phyloP scores from a whole-genome alignment of 2,888 invertebrate species.

The Coremacera marginata region DNA sequence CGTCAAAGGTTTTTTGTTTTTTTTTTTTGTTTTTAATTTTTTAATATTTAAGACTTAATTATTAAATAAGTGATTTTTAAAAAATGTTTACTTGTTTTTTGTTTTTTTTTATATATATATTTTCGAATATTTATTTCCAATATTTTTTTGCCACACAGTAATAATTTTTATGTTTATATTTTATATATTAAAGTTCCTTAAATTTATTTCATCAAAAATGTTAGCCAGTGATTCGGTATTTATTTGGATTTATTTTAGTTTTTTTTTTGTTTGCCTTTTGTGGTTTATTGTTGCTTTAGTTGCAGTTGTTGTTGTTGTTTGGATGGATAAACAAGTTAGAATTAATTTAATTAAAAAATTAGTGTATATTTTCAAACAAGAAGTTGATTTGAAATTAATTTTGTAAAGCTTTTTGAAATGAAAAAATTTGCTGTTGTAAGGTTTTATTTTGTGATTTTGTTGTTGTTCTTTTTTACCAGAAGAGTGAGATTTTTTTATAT shows the following conservation, averaged over 20 bases:
- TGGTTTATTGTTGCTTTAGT: conserved; percentile 47
- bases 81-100: conserved; percentile 38
- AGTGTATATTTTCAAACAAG: neutral
- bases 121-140: conserved; percentile 12
- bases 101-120: conserved; percentile 12
- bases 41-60: conserved; percentile 10
- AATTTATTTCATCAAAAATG: conserved; percentile 38
- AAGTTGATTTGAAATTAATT: no score
- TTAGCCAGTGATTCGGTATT: neutral
- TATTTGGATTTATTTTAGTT: neutral
- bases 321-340: neutral
- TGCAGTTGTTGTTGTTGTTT: conserved; percentile 38
- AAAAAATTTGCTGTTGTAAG: conserved; percentile 6
- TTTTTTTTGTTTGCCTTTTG: conserved; percentile 42
- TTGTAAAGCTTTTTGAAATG: conserved; percentile 41
- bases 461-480: conserved; percentile 49
- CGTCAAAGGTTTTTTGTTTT: conserved; percentile 25
- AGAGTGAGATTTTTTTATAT: conserved; percentile 50
- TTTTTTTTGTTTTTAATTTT: conserved; percentile 8
- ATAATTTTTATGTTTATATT: conserved; percentile 41
- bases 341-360: neutral
- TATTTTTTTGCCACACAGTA: conserved; percentile 52
- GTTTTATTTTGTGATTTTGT: conserved; percentile 38
- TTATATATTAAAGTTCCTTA: conserved; percentile 46
- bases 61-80: conserved; percentile 35